A percentile compares a stretch with the other conserved stretches of the same genome.
These are phyloP conservation scores for Troides helena DNA, from an alignment of 2,888 invertebrate species.

Conservation along the genomic window DNA sequence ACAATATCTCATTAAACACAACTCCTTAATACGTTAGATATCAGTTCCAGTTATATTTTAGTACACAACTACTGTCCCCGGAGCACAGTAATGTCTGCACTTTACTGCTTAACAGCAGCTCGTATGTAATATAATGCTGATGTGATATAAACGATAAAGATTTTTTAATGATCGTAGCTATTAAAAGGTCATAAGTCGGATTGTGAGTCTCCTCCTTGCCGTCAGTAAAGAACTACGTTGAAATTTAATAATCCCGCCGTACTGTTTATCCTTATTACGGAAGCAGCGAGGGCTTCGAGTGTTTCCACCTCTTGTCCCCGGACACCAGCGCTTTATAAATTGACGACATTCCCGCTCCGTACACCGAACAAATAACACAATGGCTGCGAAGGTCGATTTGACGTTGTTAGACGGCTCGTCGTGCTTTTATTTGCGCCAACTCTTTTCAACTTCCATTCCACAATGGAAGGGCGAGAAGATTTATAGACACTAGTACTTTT, in stretches of 20 bases:
- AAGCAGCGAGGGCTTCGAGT: constrained; percentile 20
- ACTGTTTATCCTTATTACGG: constrained; percentile 17
- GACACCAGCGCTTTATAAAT: constrained; percentile 26
- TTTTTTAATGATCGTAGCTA: too few relatives aligned
- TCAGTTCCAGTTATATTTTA: too few relatives aligned
- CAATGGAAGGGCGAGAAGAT: constrained; percentile 18
- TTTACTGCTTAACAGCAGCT: too few relatives aligned
- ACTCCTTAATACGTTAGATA: too few relatives aligned
- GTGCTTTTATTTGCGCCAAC: constrained; percentile 22
- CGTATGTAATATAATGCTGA: too few relatives aligned
- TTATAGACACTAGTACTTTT: constrained; percentile 10
- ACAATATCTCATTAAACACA: too few relatives aligned
- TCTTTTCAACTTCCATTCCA: constrained; percentile 19
- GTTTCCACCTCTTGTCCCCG: constrained; percentile 28
- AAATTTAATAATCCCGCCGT: constrained; percentile 7
- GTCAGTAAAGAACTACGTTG: too few relatives aligned
- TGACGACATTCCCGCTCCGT: constrained; percentile 28
- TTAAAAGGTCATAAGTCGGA: too few relatives aligned
- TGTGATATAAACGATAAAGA: too few relatives aligned
- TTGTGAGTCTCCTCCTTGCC: too few relatives aligned
- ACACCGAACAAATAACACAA: constrained; percentile 26
- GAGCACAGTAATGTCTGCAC: too few relatives aligned
- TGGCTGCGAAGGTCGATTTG: constrained; percentile 28
- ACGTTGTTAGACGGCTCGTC: constrained; percentile 22
- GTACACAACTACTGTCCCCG: too few relatives aligned